Evolutionary conservation across 2,888 invertebrate genomes (phyloP).

Genomic region (Tholera decimalis): DNA sequence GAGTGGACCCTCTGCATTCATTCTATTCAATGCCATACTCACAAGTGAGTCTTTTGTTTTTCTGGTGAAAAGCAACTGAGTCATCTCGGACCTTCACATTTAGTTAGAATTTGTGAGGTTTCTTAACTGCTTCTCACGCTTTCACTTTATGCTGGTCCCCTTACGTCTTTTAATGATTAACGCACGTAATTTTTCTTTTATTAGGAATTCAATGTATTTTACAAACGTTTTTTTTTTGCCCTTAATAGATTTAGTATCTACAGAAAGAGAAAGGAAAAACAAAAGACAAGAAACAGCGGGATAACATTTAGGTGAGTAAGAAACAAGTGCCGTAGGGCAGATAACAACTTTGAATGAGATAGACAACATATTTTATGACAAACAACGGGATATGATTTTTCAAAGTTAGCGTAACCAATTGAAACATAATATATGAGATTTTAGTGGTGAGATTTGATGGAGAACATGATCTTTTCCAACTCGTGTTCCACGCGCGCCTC

Average conservation of each 20-base stretch:
- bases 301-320: conserved; percentile 35
- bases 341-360: conserved; percentile 38
- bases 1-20: conserved; percentile 24
- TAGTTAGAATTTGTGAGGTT: conserved; percentile 53
- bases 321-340: conserved; percentile 39
- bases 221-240: conserved; percentile 12
- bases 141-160: conserved; percentile 51
- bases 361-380: conserved; percentile 44
- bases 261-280: conserved; percentile 31
- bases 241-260: conserved; percentile 26
- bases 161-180: conserved; percentile 39
- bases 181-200: conserved; percentile 37
- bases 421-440: conserved; percentile 5
- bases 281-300: conserved; percentile 18
- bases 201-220: conserved; percentile 26
- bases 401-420: conserved; percentile 26
- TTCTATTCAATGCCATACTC: conserved; percentile 20
- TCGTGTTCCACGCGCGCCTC: too few relatives aligned
- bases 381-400: conserved; percentile 14
- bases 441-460: too few relatives aligned
- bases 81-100: conserved; percentile 61
- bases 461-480: too few relatives aligned
- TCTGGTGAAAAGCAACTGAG: conserved; percentile 59
- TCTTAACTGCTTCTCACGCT: conserved; percentile 61
- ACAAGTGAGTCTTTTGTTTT: conserved; percentile 63